Conservation (phyloP, 1,140 invertebrate genomes). For the Zaprionus vittiger region DNA sequence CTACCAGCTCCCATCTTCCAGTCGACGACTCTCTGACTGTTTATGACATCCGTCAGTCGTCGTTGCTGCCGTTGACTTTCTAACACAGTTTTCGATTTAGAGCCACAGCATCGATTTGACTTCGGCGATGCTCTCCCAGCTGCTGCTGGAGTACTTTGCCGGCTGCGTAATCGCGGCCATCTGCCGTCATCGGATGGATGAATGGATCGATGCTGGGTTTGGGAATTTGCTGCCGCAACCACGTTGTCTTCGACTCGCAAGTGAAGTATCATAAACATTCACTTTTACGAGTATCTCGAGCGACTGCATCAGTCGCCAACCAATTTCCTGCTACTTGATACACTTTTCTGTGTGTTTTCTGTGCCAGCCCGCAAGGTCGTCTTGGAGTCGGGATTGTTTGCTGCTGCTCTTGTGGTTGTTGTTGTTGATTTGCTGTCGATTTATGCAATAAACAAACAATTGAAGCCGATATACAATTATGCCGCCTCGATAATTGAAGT, state of each 20-base stretch:
- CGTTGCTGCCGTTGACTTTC: constrained; percentile 58
- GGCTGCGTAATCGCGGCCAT: constrained; percentile 71
- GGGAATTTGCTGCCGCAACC: constrained; percentile 66
- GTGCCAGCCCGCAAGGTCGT: constrained; percentile 67
- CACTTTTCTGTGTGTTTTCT: constrained; percentile 56
- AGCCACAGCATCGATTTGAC: constrained; percentile 3
- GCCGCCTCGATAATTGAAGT: constrained; percentile 60
- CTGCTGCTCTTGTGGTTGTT: constrained; percentile 15
- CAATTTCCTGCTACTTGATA: constrained; percentile 81
- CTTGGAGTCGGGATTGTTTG: constrained; percentile 45
- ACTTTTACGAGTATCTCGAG: constrained; percentile 62
- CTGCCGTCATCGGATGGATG: constrained; percentile 25
- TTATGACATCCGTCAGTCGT: constrained; percentile 56
- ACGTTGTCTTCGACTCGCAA: constrained; percentile 49
- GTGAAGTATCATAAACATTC: constrained; percentile 79
- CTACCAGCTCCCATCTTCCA: constrained; percentile 7
- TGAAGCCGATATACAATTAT: constrained; percentile 36
- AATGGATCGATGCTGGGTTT: constrained; percentile 27
- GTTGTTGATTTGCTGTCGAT: constrained; percentile 49
- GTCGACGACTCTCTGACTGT: constrained; percentile 21
- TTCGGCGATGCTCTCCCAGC: constrained; percentile 28
- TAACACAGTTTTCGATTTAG: constrained; percentile 56
- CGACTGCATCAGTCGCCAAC: constrained; percentile 65
- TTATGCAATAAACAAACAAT: constrained; percentile 73
- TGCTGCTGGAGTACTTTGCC: constrained; percentile 29